Base-by-base conservation (phyloP, 2,888 invertebrate species). In the Hemaris fuciformis region DNA sequence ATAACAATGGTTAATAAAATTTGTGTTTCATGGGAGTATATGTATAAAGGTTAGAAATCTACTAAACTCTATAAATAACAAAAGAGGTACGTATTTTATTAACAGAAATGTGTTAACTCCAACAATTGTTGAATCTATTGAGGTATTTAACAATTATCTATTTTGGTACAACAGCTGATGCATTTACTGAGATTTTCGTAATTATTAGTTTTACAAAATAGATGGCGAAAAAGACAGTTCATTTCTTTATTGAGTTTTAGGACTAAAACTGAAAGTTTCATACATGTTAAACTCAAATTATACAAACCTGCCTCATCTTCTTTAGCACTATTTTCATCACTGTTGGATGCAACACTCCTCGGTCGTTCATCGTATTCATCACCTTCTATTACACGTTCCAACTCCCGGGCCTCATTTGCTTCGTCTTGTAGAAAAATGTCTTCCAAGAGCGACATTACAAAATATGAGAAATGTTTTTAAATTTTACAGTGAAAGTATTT, bases 341-440 rank as follows among this genome's bases (percentile, higher is more conserved):
- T 90, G 59, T 88, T 86, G 65, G 83, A 65, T 71, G 87, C 84
- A 70, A 82, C 61, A 72, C 87, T 69, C 8, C 81, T 73, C 6
- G 78, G 91, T 62, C 83, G 79, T n/a, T 87, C 88, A 15, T 88
- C 90, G 62, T 84, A 89, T 46, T 93, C 93, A 59, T 93, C 93
- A 1, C 93, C 89, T 71, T 93, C 93, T 42, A 93, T 88, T 0
- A 93, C 80, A 59, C 91, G 84, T 67, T 93, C 93, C 58, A 93
- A 68, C 59, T 86, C 85, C 31, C 85, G 87, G 2, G 88, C 91
- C 63, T 91, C 92, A 25, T 83, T 84, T 20, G 89, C 88, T 62
- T 92, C 92, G 64, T 93, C 87, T 71, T 87, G 78, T 13, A 91
- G 76, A 69, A 90, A 93, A 45, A 93, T 79, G 63, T 93, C 93